phyloP scores from a whole-genome alignment of 2,888 invertebrate genomes.

The Omphaloscelis lunosa region DNA sequence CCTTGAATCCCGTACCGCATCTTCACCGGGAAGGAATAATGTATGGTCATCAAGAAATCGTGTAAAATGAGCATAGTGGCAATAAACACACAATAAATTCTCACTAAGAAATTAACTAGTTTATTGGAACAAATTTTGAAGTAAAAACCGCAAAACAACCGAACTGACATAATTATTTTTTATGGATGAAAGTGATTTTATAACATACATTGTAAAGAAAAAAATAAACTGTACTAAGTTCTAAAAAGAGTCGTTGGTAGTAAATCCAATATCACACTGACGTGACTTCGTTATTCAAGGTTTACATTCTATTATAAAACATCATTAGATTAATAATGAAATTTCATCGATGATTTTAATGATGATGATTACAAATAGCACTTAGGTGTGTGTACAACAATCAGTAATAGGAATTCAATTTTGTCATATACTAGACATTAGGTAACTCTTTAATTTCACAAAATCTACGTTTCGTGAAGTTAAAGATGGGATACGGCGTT shows the following conservation, averaged over 20 bases:
- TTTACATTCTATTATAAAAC: background rate
- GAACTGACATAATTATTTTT: conserved; percentile 5
- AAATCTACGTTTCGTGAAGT: no score
- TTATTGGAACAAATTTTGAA: background rate
- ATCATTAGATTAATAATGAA: background rate
- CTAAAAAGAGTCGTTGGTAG: no score
- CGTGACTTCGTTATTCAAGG: background rate
- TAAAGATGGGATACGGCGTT: background rate
- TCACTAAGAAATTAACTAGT: background rate
- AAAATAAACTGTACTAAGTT: background rate
- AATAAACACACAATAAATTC: conserved; percentile 8
- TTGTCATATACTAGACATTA: background rate
- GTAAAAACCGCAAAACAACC: conserved; percentile 13
- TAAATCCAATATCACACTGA: conserved; percentile 1
- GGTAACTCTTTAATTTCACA: background rate
- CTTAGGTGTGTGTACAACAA: background rate
- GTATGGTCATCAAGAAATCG: rapidly evolving
- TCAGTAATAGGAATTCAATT: background rate
- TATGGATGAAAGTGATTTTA: background rate
- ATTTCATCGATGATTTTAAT: background rate
- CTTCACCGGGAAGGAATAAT: rapidly evolving
- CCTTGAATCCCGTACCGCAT: rapidly evolving
- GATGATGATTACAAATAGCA: conserved; percentile 5
- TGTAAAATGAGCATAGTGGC: background rate
- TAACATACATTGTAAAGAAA: background rate